Evolutionary conservation across 2,113 vertebrate species (phyloP), one percentile per base, ranked within the genome.

Genomic region (Nycticebus coucang): DNA sequence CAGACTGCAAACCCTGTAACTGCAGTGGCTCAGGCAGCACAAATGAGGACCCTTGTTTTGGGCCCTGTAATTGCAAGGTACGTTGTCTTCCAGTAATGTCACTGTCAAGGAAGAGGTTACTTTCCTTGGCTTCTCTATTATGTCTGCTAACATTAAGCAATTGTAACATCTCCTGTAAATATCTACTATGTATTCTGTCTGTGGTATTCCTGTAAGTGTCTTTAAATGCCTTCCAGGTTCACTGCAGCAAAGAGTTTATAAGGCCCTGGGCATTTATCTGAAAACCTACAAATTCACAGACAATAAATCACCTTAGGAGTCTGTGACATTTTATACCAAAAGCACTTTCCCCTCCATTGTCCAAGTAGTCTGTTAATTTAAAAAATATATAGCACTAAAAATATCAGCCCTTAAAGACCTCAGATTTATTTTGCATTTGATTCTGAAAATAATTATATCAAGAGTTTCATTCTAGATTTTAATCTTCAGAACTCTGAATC

Each of bases 51-150:
- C 99, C 99, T 78, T 99, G 99, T 17, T 1, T 98, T 82, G 98
- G 98, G 35, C 98, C 98, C 60, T 99, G 99, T 87, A 95, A 96
- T 95, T 99, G 99, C 97, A 99, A 99, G 99, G 99, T 99, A 98
- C 9, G 6, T 72, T 90, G 30, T 89, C 90, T 55, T 57, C 0
- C 0, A 4, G 35, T 35, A 71, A 35, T 59, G 50, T 33, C 66
- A 53, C 30, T 41, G 19, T 0, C 71, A 64, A 85, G 6, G 37
- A 12, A 85, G 10, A 82, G 0, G 18, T 71, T 19, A 22, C 93
- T n/a, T 5, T 62, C 87, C 59, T 55, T 93, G 28, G 8, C 62
- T 86, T 66, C 17, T 82, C 15, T 33, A 35, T 24, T 28, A 11
- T 83, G 7, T 50, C n/a, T 33, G 3, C 50, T 41, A 22, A 0